A percentile compares a stretch with the other conserved stretches of the same genome.
phyloP scores from a whole-genome alignment of 2,797 vertebrate species.

The Gymnoscopelus braueri region DNA sequence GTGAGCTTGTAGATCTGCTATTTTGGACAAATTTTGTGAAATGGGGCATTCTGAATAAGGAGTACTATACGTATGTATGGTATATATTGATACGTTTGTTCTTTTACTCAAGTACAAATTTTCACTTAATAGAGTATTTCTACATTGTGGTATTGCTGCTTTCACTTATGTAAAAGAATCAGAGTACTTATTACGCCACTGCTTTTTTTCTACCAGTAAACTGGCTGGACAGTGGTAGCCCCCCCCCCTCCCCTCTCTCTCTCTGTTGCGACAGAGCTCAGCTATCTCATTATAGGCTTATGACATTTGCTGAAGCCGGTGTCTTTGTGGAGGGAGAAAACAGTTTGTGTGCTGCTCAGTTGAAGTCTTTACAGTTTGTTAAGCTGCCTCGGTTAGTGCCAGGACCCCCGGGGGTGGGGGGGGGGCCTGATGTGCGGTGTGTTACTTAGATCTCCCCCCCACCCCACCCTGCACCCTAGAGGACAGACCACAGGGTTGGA shows the following conservation, averaged over 20 bases:
- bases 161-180: too few species aligned
- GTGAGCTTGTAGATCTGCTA: too few species aligned
- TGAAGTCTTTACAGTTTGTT: conserved; percentile 90
- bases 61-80: too few species aligned
- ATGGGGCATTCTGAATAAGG: too few species aligned
- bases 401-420: conserved; percentile 61
- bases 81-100: too few species aligned
- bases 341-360: conserved; percentile 92
- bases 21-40: too few species aligned
- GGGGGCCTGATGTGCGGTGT: conserved; percentile 72
- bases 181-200: too few species aligned
- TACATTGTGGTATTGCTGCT: too few species aligned
- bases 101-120: too few species aligned
- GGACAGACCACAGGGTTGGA: conserved; percentile 72
- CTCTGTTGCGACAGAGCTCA: conserved; percentile 81
- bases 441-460: conserved; percentile 59
- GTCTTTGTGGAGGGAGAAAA: conserved; percentile 89
- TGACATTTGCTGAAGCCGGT: conserved; percentile 91
- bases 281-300: conserved; percentile 97
- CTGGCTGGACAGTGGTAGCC: neutral
- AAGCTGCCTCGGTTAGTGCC: conserved; percentile 81
- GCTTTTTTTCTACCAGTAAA: too few species aligned
- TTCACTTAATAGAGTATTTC: too few species aligned
- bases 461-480: conserved; percentile 66
- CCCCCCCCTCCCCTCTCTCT: neutral